A percentile compares a stretch with the other conserved stretches of the same genome.
Evolutionary conservation across 1,140 invertebrate species (phyloP).

Genomic region (Theocolax elegans): DNA sequence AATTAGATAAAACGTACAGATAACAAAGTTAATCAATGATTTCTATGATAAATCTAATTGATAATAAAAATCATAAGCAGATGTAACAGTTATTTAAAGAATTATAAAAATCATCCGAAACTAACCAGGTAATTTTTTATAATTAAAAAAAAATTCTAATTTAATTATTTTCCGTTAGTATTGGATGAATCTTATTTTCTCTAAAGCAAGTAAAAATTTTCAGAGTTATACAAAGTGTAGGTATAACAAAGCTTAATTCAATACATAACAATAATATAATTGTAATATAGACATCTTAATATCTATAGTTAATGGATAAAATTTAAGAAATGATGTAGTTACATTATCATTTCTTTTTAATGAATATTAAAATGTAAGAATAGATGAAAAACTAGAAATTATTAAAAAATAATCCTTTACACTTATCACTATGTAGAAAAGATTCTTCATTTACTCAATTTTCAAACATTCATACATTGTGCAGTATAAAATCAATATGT

Average conservation of each 20-base stretch:
- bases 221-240: not conserved
- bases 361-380: not conserved
- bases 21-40: no score
- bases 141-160: not conserved
- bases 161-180: not conserved
- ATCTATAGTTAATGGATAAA: not conserved
- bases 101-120: slow-evolving; percentile 11
- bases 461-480: not conserved
- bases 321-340: not conserved
- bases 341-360: not conserved
- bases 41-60: no score
- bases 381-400: not conserved
- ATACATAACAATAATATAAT: slow-evolving; percentile 29
- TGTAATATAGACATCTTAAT: not conserved
- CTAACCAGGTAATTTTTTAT: not conserved
- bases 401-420: not conserved
- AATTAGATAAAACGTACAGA: no score
- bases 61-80: not conserved
- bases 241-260: slow-evolving; percentile 8
- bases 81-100: not conserved
- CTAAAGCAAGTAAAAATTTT: not conserved
- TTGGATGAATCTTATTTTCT: slow-evolving; percentile 4
- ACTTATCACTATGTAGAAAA: not conserved
- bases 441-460: not conserved
- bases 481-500: not conserved